These are phyloP conservation scores for Chrosomus eos DNA, from an alignment of 2,797 vertebrate genomes.

Conservation along the genomic window DNA sequence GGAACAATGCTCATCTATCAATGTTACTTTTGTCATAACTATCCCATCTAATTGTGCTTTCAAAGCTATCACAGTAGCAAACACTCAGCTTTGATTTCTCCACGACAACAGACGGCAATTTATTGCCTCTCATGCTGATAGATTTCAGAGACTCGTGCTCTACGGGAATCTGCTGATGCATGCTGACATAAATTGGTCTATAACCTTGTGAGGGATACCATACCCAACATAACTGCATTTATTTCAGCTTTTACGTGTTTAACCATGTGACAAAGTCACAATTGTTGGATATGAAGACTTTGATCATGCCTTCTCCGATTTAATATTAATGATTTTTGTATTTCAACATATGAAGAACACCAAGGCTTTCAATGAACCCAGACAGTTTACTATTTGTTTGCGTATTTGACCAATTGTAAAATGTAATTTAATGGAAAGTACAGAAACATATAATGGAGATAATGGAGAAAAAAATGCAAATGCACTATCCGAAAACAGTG, in stretches of 20 bases:
- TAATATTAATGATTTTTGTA: background rate
- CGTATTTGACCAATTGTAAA: background rate
- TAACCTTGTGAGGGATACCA: slow-evolving; percentile 27
- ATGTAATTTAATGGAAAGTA: background rate
- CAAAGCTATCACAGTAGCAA: slow-evolving; percentile 21
- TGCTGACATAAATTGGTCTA: slow-evolving; percentile 34
- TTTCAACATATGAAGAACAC: background rate
- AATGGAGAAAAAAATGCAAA: background rate
- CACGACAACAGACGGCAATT: slow-evolving; percentile 33
- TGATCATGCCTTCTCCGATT: background rate
- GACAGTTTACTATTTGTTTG: background rate
- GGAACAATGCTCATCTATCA: background rate
- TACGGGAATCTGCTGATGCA: slow-evolving; percentile 45
- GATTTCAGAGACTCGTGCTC: slow-evolving; percentile 5
- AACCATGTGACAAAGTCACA: background rate
- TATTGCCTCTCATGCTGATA: slow-evolving; percentile 34
- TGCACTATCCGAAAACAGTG: background rate
- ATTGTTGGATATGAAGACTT: background rate
- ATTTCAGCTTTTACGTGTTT: background rate
- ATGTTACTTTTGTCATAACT: slow-evolving; percentile 13
- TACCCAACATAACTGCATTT: background rate
- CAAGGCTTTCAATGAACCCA: background rate
- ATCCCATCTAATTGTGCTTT: slow-evolving; percentile 5
- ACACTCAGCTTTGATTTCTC: slow-evolving; percentile 48
- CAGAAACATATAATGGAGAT: background rate